phyloP scores from a whole-genome alignment of 2,797 vertebrate genomes.

The Falco novaeseelandiae region DNA sequence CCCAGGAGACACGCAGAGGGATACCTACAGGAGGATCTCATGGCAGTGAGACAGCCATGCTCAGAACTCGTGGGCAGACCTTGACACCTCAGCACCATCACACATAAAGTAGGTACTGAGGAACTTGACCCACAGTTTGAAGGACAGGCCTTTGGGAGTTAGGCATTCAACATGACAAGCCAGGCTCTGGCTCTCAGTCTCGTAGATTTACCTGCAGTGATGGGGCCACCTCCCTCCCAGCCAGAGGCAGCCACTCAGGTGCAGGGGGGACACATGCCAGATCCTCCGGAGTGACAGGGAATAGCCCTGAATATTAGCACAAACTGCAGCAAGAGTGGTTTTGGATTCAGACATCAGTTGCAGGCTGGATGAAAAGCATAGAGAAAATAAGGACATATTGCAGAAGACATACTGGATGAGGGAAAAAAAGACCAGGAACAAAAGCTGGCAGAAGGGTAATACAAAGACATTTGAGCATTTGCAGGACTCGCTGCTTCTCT shows the following conservation, averaged over 20 bases:
- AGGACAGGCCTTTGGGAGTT: background rate
- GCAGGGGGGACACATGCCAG: rapidly evolving
- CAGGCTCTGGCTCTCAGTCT: background rate
- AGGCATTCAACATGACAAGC: background rate
- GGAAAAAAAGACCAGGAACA: background rate
- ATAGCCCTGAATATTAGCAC: background rate
- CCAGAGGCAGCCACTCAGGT: background rate
- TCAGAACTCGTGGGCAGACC: background rate
- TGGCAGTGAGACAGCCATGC: background rate
- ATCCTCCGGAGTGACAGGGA: background rate
- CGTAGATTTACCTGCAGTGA: background rate
- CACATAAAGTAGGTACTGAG: background rate
- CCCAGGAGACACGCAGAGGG: background rate
- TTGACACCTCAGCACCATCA: background rate
- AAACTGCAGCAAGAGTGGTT: background rate
- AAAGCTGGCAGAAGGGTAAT: background rate
- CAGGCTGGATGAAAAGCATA: background rate
- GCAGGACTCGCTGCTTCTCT: background rate
- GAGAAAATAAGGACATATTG: background rate
- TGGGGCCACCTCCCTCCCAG: background rate
- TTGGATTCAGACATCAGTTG: background rate
- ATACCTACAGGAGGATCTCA: background rate
- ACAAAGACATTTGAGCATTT: background rate
- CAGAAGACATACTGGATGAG: background rate
- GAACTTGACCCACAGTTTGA: background rate